Base-by-base conservation (phyloP, 1,140 invertebrate genomes). In the Brachionus sp. region DNA sequence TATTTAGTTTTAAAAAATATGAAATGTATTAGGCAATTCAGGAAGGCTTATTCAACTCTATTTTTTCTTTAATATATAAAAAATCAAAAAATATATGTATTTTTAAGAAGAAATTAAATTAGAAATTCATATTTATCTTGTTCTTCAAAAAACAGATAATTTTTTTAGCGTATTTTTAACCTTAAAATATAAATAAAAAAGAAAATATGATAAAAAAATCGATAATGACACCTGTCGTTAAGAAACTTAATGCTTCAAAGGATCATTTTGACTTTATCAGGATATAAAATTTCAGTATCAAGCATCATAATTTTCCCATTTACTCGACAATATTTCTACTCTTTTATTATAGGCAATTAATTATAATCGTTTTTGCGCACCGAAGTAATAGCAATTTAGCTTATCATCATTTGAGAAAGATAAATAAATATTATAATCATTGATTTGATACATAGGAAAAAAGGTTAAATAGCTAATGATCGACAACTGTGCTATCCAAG, bases 381-480 rank as follows among this genome's bases (percentile, higher is more conserved):
- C 16, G n/a, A 57, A 57, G 19, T 19, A 57, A 57, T 57, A 57
- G 2, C 50, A 57, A 57, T 57, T 57, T 9, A 57, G 50, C 50
- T 57, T 57, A 57, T 57, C 50, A 57, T 19, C 19, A 23, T 57
- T 10, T 23, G 19, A n/a, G 50, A 25, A 57, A 57, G 4, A 57
- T 9, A 29, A 29, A 57, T 57, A 57, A 19, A 57, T 57, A 57
- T 25, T 57, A 19, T 0, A 16, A 57, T 23, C 19, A 53, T 66
- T 66, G 9, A 66, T 66, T 33, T 66, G 64, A 33, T 66, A 66
- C 12, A 66, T 66, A 66, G 3, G 50, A 33, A 33, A 46, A 29
- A 66, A 33, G 33, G 64, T 37, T 57, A 57, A 57, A 57, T 57
- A 57, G 50, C 50, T 57, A 57, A 57, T 57, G 50, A 57, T 57